phyloP scores from a whole-genome alignment of 2,113 vertebrate genomes.

The Taxidea taxus region DNA sequence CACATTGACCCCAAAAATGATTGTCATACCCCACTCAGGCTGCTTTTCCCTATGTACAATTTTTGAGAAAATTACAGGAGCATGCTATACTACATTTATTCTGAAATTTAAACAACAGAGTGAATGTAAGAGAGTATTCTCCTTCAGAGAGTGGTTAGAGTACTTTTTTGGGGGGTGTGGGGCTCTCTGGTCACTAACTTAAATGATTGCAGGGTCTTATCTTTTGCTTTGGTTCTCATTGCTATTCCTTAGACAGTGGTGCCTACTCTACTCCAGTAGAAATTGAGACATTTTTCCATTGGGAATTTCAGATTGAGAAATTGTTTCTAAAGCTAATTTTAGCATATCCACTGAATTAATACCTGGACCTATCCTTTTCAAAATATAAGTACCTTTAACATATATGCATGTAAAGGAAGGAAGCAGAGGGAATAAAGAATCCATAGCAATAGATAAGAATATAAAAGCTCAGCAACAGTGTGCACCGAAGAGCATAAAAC shows the following conservation, averaged over 20 bases:
- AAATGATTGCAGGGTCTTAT: accelerated
- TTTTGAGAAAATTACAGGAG: not conserved
- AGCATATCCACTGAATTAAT: not conserved
- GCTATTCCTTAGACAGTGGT: not conserved
- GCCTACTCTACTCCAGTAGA: not conserved
- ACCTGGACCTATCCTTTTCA: not conserved
- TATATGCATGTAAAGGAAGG: not conserved
- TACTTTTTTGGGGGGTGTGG: no score
- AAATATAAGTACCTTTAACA: conserved; percentile 20
- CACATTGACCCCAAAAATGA: not conserved
- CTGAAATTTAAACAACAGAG: conserved; percentile 1
- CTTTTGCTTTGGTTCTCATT: not conserved
- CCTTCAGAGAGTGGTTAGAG: not conserved
- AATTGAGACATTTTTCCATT: not conserved
- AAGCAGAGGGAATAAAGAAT: not conserved
- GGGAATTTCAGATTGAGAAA: not conserved
- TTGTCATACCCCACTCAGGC: not conserved
- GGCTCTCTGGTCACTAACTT: not conserved
- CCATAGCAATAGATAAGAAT: not conserved
- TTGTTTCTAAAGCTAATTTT: not conserved
- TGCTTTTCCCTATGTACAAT: not conserved
- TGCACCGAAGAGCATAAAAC: not conserved
- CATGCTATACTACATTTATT: not conserved
- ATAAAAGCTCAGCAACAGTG: not conserved
- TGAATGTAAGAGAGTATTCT: not conserved